Percentiles rank a stretch among this genome's conserved stretches.
Evolutionary conservation across 2,113 vertebrate species (phyloP).

Genomic region (Cavia porcellus): DNA sequence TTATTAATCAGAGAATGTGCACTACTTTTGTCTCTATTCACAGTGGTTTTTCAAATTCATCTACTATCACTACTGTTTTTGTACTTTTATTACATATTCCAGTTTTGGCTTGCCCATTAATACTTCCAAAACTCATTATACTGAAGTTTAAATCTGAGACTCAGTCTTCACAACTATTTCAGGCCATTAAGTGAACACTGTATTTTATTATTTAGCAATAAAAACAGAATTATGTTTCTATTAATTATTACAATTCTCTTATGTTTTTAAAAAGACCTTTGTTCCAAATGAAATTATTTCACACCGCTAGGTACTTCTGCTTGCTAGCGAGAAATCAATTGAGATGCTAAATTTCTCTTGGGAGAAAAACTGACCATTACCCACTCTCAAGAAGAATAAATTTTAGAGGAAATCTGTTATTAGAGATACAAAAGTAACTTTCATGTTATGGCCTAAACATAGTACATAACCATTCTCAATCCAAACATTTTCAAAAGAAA

Average conservation of each 20-base stretch:
- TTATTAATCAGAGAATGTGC: neutral
- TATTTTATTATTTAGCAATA: neutral
- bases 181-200: neutral
- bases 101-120: conserved; percentile 19
- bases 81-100: conserved; percentile 30
- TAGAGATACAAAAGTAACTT: neutral
- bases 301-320: neutral
- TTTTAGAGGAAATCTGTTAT: conserved; percentile 32
- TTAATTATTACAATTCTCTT: conserved; percentile 18
- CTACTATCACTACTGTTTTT: neutral
- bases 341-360: neutral
- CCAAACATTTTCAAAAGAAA: conserved; percentile 37
- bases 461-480: neutral
- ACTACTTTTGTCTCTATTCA: conserved; percentile 28
- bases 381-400: conserved; percentile 23
- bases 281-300: conserved; percentile 30
- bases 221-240: conserved; percentile 9
- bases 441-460: neutral
- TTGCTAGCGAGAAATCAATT: conserved; percentile 32
- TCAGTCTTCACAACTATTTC: conserved; percentile 23
- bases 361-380: neutral
- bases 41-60: neutral
- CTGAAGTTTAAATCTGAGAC: conserved; percentile 27
- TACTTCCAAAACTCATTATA: conserved; percentile 25
- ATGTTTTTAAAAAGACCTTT: conserved; percentile 24